phyloP scores from a whole-genome alignment of 2,113 vertebrate species.

The Epinephelus fuscoguttatus region DNA sequence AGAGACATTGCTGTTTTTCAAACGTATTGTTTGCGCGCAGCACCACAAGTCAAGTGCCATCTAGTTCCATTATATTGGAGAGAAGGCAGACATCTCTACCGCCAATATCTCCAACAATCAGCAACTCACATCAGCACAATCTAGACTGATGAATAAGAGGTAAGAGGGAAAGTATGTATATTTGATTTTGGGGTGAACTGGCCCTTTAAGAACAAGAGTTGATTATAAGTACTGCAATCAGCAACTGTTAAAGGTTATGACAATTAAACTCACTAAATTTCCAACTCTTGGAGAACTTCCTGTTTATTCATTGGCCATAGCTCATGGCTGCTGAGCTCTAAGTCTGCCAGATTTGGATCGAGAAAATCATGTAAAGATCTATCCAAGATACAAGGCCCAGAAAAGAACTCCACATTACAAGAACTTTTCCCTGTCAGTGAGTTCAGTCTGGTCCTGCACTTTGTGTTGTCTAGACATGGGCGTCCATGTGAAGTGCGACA shows the following conservation, averaged over 20 bases:
- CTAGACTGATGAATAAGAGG: too few species aligned
- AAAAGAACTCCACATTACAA: slow-evolving; percentile 25
- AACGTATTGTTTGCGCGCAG: too few species aligned
- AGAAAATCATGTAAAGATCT: slow-evolving; percentile 26
- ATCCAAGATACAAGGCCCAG: not conserved
- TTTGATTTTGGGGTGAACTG: too few species aligned
- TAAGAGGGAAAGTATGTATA: too few species aligned
- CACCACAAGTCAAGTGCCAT: too few species aligned
- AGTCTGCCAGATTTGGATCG: slow-evolving; percentile 14
- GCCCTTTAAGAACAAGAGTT: not conserved
- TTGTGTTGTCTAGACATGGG: slow-evolving; percentile 49
- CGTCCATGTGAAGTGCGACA: slow-evolving; percentile 16
- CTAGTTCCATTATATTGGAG: too few species aligned
- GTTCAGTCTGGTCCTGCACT: slow-evolving; percentile 44
- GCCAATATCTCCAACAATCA: too few species aligned
- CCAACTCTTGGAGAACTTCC: slow-evolving; percentile 13
- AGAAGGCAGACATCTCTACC: too few species aligned
- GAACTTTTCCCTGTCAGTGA: slow-evolving; percentile 47
- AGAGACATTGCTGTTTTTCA: too few species aligned
- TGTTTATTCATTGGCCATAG: not conserved
- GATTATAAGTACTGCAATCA: slow-evolving; percentile 10
- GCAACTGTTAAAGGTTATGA: not conserved
- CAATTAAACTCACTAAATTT: not conserved
- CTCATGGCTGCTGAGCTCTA: slow-evolving; percentile 17
- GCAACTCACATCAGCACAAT: too few species aligned